Evolutionary conservation across 2,113 vertebrate genomes (phyloP), one percentile per base, ranked within the genome.

Genomic region (Colinus virginianus): DNA sequence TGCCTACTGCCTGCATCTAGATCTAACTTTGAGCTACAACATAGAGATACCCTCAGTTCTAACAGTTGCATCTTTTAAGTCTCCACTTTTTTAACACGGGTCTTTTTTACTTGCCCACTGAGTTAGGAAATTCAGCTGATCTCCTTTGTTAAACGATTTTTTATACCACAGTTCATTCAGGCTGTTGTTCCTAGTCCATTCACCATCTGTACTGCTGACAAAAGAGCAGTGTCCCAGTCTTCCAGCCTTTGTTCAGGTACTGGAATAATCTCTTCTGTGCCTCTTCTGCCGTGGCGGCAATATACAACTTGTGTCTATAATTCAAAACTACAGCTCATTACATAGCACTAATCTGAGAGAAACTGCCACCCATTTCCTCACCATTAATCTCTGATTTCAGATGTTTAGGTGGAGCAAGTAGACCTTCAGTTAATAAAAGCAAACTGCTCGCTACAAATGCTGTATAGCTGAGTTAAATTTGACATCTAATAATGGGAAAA

Each of bases 141-240:
- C 36, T 92, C 62, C 61, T 74, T 84, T 72, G 42, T 75, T 75
- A 79, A 75, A 40, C 42, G 48, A 62, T 75, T 88, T 92, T 58
- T 92, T 75, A 36, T 84, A 74, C 7, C 69, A 42, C 55, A 69
- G 68, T 36, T 88, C 80, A 84, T 58, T 88, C 68, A 69, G 56
- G 68, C 68, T 69, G 55, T 51, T 88, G 85, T 92, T 88, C 79
- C 85, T 75, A 88, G 48, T 45, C 66, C 90, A 84, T 92, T 92
- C 85, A 68, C 74, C 75, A 79, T 36, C 74, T 69, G 61, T 79
- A 88, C 63, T 79, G 71, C 46, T 36, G 66, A 71, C 72, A 88
- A 82, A 88, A 79, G 85, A 75, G 75, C 80, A 51, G 62, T 40
- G 62, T 84, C 80, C 85, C 62, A 45, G 28, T 56, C 85, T 80